Evolutionary conservation across 2,113 vertebrate genomes (phyloP), one percentile per base, ranked within the genome.

Genomic region (Amphilophus citrinellus): DNA sequence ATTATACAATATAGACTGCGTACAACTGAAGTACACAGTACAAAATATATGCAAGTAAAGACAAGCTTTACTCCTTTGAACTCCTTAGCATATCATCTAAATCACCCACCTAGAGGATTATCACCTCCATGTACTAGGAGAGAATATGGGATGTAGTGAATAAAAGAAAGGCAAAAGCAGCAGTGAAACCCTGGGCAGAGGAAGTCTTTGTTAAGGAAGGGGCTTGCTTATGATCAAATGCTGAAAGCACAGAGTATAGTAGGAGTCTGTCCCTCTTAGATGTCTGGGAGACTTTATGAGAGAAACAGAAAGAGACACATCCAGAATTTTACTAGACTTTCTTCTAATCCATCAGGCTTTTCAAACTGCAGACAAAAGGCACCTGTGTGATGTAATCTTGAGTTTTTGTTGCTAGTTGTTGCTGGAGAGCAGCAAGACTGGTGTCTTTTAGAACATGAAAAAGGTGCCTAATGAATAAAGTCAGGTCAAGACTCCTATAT

Each of bases 51-150:
- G 59, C 10, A 77, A 62, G 63, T 58, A 62, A 80, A 83, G 47
- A 53, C 10, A 39, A 47, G 71, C 17, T 77, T 15, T 39, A 39
- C 37, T 39, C 37, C 37, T 39, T n/a, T 86, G 76, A 90, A 87
- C 86, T 61, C 84, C n/a, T 86, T 90, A 87, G 39, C 42, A 47
- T 75, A 73, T 85, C 79, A 85, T 65, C 84, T 66, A 20, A 42
- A 37, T 82, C 20, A 22, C 65, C 68, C 66, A 30, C 75, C 87
- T 80, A 61, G 42, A 80, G 86, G 58, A 4, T 83, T 76, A 80
- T 84, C 79, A 59, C 83, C 68, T 56, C 44, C 39, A 13, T 1
- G 39, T 27, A 58, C 53, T 13, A 32, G 17, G 18, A 65, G 35
- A 66, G 37, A 17, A 42, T 24, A 53, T 42, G 37, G 47, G 32